These are phyloP conservation scores for Incurvaria masculella DNA, from an alignment of 2,888 invertebrate genomes.

Conservation along the genomic window DNA sequence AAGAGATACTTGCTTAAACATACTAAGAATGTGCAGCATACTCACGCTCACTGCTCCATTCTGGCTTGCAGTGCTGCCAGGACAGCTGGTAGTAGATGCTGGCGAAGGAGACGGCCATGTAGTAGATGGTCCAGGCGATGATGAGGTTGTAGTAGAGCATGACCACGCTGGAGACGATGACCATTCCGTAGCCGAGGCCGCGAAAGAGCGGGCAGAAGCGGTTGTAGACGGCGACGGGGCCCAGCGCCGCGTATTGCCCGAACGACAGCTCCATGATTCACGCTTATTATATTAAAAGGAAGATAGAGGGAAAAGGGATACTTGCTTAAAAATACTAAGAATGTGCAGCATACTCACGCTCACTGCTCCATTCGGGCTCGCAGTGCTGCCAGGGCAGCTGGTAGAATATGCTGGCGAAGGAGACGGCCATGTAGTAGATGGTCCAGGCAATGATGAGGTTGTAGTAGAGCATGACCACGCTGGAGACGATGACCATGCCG, in stretches of 20 bases:
- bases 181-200: conserved; percentile 73
- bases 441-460: conserved; percentile 78
- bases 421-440: conserved; percentile 65
- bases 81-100: conserved; percentile 64
- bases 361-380: conserved; percentile 66
- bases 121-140: conserved; percentile 76
- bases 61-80: conserved; percentile 68
- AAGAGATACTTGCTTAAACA: no score
- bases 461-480: conserved; percentile 73
- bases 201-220: conserved; percentile 76
- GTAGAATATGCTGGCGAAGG: conserved; percentile 61
- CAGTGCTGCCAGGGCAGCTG: conserved; percentile 71
- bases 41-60: conserved; percentile 67
- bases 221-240: conserved; percentile 77
- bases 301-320: neutral
- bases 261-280: conserved; percentile 83
- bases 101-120: conserved; percentile 60
- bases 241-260: conserved; percentile 77
- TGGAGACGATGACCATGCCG: conserved; percentile 74
- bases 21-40: no score
- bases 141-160: conserved; percentile 76
- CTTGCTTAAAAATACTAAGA: neutral
- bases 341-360: conserved; percentile 40
- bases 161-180: conserved; percentile 70
- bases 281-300: no score